Conservation (phyloP, 2,113 vertebrate species). For the Myodes glareolus region DNA sequence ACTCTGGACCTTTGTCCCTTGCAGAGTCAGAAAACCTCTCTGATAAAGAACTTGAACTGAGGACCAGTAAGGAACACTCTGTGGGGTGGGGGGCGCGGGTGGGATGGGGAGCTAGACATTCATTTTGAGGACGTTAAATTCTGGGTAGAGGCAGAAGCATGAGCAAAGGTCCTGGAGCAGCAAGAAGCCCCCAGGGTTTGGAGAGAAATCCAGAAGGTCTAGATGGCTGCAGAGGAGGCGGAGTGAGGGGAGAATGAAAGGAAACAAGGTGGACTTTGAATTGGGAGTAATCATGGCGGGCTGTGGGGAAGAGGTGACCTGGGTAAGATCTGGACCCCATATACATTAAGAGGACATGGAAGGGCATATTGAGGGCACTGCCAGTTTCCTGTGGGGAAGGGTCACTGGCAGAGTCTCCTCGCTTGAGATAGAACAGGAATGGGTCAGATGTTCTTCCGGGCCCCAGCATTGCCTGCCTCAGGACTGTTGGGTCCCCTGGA, state of each 20-base stretch:
- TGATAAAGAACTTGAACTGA: neutral
- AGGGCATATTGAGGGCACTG: neutral
- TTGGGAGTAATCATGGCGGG: neutral
- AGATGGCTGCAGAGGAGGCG: neutral
- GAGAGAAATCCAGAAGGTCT: neutral
- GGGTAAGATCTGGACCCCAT: neutral
- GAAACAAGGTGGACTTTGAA: neutral
- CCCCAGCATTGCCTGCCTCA: neutral
- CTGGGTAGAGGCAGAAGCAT: neutral
- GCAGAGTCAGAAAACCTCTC: neutral
- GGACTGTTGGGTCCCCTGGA: neutral
- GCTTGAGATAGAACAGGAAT: neutral
- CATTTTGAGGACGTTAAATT: neutral
- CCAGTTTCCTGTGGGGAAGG: neutral
- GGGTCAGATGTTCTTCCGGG: constrained; percentile 11
- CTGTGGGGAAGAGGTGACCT: neutral
- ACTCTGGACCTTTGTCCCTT: neutral
- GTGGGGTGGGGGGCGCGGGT: too few relatives aligned
- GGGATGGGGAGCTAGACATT: too few relatives aligned
- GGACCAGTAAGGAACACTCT: neutral
- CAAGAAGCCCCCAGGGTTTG: neutral
- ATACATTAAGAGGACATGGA: neutral
- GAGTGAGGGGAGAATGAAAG: neutral
- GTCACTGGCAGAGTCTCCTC: neutral
- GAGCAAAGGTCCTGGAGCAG: constrained; percentile 19